Conservation (phyloP, 2,888 invertebrate genomes). For the Diogma glabrata region DNA sequence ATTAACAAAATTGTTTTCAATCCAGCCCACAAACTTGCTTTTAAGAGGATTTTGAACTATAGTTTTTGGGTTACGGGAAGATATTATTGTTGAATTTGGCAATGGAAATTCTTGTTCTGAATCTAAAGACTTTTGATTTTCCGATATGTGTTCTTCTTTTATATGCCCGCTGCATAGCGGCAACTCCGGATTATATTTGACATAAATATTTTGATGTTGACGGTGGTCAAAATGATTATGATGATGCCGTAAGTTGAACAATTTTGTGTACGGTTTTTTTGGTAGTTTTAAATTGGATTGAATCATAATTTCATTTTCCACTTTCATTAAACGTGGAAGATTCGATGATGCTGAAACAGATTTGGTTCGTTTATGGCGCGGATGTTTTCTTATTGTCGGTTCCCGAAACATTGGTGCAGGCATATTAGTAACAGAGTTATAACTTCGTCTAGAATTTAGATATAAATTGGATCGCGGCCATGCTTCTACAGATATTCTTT, state of each 20-base stretch:
- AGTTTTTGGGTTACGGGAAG: too few relatives aligned
- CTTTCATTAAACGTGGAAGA: constrained; percentile 8
- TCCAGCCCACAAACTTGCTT: constrained; percentile 17
- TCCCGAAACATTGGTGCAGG: constrained; percentile 30
- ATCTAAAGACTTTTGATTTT: too few relatives aligned
- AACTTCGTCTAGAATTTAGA: background rate
- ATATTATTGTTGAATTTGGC: too few relatives aligned
- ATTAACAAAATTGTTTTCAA: constrained; percentile 13
- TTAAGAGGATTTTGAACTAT: too few relatives aligned
- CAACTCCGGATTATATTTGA: constrained; percentile 25
- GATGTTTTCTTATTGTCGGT: constrained; percentile 28
- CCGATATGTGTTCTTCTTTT: background rate
- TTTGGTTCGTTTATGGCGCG: constrained; percentile 25
- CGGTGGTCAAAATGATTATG: constrained; percentile 32
- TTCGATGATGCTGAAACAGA: constrained; percentile 23
- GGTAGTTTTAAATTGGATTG: constrained; percentile 25
- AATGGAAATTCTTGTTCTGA: background rate
- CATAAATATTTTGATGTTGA: constrained; percentile 26
- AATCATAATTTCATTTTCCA: constrained; percentile 20
- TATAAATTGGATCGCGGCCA: background rate
- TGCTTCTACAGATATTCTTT: too few relatives aligned
- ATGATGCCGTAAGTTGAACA: constrained; percentile 31
- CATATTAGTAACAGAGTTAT: constrained; percentile 20
- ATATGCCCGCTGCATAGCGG: background rate
- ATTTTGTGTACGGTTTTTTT: constrained; percentile 24